These are phyloP conservation scores for Oligia strigilis DNA, from an alignment of 2,888 invertebrate species.

Conservation along the genomic window DNA sequence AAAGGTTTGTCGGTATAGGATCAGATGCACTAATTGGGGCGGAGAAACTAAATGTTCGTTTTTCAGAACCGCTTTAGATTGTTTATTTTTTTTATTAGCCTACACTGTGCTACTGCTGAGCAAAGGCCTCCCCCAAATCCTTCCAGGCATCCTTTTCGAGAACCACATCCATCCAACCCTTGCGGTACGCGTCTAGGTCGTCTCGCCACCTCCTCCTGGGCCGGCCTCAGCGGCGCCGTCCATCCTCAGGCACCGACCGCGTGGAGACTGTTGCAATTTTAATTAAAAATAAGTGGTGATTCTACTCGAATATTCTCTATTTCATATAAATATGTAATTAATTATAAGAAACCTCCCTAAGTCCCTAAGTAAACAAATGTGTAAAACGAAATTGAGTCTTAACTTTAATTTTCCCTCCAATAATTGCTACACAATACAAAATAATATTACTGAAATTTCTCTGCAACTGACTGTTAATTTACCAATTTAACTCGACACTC, in stretches of 20 bases:
- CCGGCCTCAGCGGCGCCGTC: neutral
- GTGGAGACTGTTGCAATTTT: neutral
- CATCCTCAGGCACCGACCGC: neutral
- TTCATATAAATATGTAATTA: conserved; percentile 19
- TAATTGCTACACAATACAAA: conserved; percentile 77
- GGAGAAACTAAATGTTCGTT: neutral
- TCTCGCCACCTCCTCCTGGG: neutral
- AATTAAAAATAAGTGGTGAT: neutral
- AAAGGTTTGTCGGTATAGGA: neutral
- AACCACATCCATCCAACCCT: too few relatives aligned
- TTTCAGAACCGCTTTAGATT: neutral
- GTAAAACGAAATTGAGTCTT: conserved; percentile 59
- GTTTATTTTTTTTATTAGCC: too few relatives aligned
- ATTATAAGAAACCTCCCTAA: conserved; percentile 22
- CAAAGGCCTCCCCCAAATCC: too few relatives aligned
- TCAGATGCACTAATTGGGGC: neutral
- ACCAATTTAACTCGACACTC: conserved; percentile 60
- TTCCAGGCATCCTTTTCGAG: too few relatives aligned
- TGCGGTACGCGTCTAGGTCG: neutral
- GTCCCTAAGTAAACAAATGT: conserved; percentile 43
- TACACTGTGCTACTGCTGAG: too few relatives aligned
- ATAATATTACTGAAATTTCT: conserved; percentile 71
- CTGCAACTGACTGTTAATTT: conserved; percentile 82
- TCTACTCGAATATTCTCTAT: neutral
- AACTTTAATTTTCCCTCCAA: conserved; percentile 69